Evolutionary conservation across 1,140 invertebrate species (phyloP), one percentile per base, ranked within the genome.

Genomic region (Saccostrea glomerata): DNA sequence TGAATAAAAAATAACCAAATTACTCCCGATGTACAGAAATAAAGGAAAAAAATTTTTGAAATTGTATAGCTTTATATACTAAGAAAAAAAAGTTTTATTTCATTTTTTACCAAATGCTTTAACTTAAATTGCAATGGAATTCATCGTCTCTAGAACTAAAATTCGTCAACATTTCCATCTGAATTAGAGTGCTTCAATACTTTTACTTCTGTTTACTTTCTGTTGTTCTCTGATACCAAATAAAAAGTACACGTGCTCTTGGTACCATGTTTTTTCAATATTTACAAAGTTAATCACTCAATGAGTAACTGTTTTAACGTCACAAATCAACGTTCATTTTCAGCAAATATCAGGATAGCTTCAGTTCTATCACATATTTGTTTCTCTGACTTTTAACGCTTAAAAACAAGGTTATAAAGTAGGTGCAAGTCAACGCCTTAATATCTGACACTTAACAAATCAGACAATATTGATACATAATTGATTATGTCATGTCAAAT

Each of bases 331-430:
- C 58, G 17, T 17, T 25, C 70, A 77, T 77, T 77, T 77, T 77
- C 70, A 11, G 30, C 13, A 77, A 77, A 30, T 63, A 63, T 17
- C 58, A 63, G 15, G n/a, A 63, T 63, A 20, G n/a, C 58, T 63
- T 77, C 25, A 30, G 25, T 77, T 23, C 25, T 6, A 77, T 36
- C 70, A 77, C 23, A 12, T 2, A 15, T 30, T 17, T 30, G 15
- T 30, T 25, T 77, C 7, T 77, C 13, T 77, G 70, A 77, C 70
- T 30, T 77, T 77, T 77, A 36, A 40, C 70, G 36, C 23, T 77
- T 30, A 77, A 77, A 77, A 77, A 23, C 23, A 40, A 77, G 30
- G 70, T 77, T 36, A 77, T 17, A 77, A 77, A 77, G 70, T 77
- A 77, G 70, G 70, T 30, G 25, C 70, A 36, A 77, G 70, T 23